Conservation (phyloP, 1,140 invertebrate species). For the Dufourea novaeangliae region DNA sequence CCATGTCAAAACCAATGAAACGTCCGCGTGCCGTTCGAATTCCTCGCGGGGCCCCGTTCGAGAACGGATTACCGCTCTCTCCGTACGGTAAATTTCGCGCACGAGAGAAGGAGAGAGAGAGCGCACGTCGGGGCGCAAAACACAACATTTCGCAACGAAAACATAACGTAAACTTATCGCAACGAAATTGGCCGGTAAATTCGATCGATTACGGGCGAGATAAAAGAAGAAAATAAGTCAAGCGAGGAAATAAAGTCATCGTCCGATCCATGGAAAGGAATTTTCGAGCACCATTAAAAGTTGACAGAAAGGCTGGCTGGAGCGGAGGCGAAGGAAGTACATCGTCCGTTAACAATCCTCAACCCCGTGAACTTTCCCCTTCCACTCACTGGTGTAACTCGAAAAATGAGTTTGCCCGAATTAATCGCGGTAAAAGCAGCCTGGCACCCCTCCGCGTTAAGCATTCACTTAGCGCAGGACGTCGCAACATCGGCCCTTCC, state of each 20-base stretch:
- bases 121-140: not conserved
- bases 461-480: slow-evolving; percentile 9
- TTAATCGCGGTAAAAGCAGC: slow-evolving; percentile 23
- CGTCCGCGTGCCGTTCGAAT: slow-evolving; percentile 35
- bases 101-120: not conserved
- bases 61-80: not conserved
- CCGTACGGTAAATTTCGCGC: slow-evolving; percentile 8
- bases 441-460: no score
- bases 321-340: not conserved
- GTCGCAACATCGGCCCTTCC: slow-evolving; percentile 9
- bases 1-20: not conserved
- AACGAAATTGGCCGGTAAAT: not conserved
- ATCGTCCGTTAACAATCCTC: not conserved
- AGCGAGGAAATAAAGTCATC: not conserved
- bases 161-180: slow-evolving; percentile 22
- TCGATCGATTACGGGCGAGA: no score
- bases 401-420: slow-evolving; percentile 28
- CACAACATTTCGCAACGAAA: slow-evolving; percentile 10
- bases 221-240: no score
- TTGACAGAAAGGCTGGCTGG: not conserved
- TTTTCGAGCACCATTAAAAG: slow-evolving; percentile 15
- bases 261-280: not conserved
- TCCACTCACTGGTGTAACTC: not conserved
- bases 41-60: not conserved
- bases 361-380: not conserved